A percentile compares a stretch with the other conserved stretches of the same genome.
Conservation (phyloP, 2,888 invertebrate species). For the Dryadula phaetusa region DNA sequence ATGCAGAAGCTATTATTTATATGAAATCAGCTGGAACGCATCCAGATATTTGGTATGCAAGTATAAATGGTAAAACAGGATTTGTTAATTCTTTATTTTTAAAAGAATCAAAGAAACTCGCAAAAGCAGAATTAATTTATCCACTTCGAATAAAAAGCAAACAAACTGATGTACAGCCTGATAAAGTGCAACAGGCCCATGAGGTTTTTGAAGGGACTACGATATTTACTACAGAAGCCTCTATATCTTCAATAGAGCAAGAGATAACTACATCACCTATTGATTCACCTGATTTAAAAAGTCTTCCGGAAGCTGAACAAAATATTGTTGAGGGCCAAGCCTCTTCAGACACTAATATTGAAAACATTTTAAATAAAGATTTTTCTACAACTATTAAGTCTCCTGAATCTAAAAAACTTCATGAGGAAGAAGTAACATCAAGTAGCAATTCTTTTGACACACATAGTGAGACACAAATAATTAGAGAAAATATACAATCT, state of each 20-base stretch:
- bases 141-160: conserved; percentile 52
- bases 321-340: conserved; percentile 13
- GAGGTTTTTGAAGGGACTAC: conserved; percentile 88
- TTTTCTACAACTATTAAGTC: conserved; percentile 9
- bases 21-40: conserved; percentile 89
- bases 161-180: conserved; percentile 60
- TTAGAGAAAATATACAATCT: background rate
- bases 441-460: background rate
- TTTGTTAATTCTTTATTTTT: conserved; percentile 86
- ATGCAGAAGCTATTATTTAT: conserved; percentile 84
- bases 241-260: conserved; percentile 44
- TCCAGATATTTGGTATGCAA: conserved; percentile 87
- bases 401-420: conserved; percentile 6
- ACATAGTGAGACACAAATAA: conserved; percentile 10
- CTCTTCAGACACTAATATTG: conserved; percentile 32
- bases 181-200: conserved; percentile 72
- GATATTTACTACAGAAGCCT: conserved; percentile 72
- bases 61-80: conserved; percentile 87
- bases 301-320: conserved; percentile 39
- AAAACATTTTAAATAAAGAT: conserved; percentile 37
- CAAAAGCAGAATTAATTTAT: conserved; percentile 66
- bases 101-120: conserved; percentile 83
- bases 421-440: conserved; percentile 34
- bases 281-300: conserved; percentile 39
- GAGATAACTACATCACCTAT: conserved; percentile 50